Evolutionary conservation across 2,797 vertebrate genomes (phyloP), one percentile per base, ranked within the genome.

Genomic region (Cryptoblepharus egeriae): DNA sequence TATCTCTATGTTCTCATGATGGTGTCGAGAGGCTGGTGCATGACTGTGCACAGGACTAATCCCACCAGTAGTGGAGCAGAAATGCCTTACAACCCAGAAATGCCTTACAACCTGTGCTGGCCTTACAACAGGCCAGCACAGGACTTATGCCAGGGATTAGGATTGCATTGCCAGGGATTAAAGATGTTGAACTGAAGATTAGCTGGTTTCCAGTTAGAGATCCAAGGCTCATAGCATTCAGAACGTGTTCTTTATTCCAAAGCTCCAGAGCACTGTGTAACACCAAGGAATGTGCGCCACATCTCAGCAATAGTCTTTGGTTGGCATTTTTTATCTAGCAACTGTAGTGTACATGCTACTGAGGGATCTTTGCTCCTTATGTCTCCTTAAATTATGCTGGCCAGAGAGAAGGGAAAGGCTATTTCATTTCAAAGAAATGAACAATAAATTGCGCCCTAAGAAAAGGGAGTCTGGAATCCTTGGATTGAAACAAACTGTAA

Each of bases 291-390:
- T 61, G 32, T 37, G 67, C 49, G 20, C 76, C 57, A 78, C 28
- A 79, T 3, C n/a, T 71, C 57, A 32, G 20, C 28, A 60, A 57
- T 26, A 22, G 45, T n/a, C 57, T 57, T 80, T 61, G 45, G 45
- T 71, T 80, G 78, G 71, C 68, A 35, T 80, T 71, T n/a, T 80
- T 80, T 80, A 70, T 79, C 55, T 60, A 71, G 39, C 55, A 80
- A n/a, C 39, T 61, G 28, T 45, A 71, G 60, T 49, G 5, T 71
- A 80, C 28, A 61, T 52, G 70, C 37, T 61, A 61, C 67, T 79
- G 37, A 79, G 55, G 77, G 70, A 49, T 71, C 57, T 79, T 80
- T 61, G 45, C 37, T 60, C 57, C 39, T 70, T 61, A 13, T 30
- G 71, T 60, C 55, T 71, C n/a, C 37, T 52, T 71, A 70, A 60